Evolutionary conservation across 2,888 invertebrate genomes (phyloP).

Genomic region (Melipona bicolor): DNA sequence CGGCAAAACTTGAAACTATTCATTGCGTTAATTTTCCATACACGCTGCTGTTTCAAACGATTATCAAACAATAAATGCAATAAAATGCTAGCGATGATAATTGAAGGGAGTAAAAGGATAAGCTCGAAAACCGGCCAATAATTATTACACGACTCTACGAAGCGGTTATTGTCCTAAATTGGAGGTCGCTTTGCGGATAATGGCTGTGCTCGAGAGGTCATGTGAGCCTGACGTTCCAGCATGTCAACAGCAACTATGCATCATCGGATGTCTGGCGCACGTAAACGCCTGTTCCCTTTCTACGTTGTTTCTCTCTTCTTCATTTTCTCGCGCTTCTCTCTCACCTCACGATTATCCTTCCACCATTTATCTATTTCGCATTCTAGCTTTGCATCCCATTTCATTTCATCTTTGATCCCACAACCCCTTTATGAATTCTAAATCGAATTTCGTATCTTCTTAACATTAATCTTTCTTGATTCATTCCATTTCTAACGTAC

Average conservation of each 20-base stretch:
- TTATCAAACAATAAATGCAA: conserved; percentile 60
- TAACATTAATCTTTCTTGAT: neutral
- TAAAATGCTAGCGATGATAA: conserved; percentile 57
- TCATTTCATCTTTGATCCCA: conserved; percentile 18
- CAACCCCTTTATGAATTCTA: conserved; percentile 1
- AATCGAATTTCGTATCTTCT: conserved; percentile 8
- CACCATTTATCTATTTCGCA: conserved; percentile 12
- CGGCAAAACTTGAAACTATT: neutral
- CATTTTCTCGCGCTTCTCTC: conserved; percentile 11
- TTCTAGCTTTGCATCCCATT: conserved; percentile 18
- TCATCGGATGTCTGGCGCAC: conserved; percentile 82
- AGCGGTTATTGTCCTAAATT: conserved; percentile 81
- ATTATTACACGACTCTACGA: conserved; percentile 76
- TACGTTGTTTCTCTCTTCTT: conserved; percentile 39
- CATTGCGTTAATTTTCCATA: neutral
- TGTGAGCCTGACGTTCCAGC: conserved; percentile 82
- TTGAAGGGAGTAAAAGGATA: conserved; percentile 32
- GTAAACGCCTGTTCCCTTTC: conserved; percentile 71
- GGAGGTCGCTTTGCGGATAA: conserved; percentile 77
- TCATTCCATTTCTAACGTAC: neutral
- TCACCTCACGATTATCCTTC: neutral
- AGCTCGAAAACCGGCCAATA: conserved; percentile 72
- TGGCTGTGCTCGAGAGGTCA: conserved; percentile 81
- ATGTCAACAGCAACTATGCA: conserved; percentile 84
- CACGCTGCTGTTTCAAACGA: neutral